Evolutionary conservation across 2,113 vertebrate genomes (phyloP), one percentile per base, ranked within the genome.

Genomic region (Fukomys damarensis): DNA sequence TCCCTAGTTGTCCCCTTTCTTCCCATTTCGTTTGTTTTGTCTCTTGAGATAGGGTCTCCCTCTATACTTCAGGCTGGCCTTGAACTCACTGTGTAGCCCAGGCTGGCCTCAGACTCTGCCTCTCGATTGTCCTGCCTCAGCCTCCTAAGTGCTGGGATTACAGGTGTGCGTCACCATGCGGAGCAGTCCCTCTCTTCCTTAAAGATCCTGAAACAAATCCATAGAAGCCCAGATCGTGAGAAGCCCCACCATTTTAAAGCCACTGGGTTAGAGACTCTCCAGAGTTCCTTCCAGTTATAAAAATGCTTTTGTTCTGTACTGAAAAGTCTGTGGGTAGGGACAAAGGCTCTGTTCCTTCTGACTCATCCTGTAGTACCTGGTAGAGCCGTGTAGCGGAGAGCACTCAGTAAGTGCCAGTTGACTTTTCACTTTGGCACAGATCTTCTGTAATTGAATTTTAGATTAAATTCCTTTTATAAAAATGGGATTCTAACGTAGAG

Each of bases 391-490:
- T 63, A 86, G 17, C 74, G 2, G 0, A 81, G 94, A 96, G 22
- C 68, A 19, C 13, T 93, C 76, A 70, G 49, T 59, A 95, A 95
- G 76, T 58, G 43, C 85, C 77, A 65, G 89, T 58, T 97, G 96
- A 97, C 94, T 96, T 94, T 95, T 97, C 94, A 85, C 83, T 92
- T 92, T 86, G 81, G 94, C 81, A 90, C 32, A 92, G 88, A 96
- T 77, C 95, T 97, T 90, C 90, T 35, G 11, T 96, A 97, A 98
- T 97, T 97, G 96, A 97, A 97, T 97, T 97, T 97, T 96, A 97
- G 95, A 97, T 98, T 96, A 97, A 98, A 97, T 97, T 92, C 87
- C 58, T n/a, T 52, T 72, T 92, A 54, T 66, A 66, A 81, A 82
- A 95, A 92, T 90, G 90, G 70, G 70, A 92, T 92, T 95, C 90